Evolutionary conservation across 2,797 vertebrate species (phyloP).

Genomic region (Micrastur ruficollis): DNA sequence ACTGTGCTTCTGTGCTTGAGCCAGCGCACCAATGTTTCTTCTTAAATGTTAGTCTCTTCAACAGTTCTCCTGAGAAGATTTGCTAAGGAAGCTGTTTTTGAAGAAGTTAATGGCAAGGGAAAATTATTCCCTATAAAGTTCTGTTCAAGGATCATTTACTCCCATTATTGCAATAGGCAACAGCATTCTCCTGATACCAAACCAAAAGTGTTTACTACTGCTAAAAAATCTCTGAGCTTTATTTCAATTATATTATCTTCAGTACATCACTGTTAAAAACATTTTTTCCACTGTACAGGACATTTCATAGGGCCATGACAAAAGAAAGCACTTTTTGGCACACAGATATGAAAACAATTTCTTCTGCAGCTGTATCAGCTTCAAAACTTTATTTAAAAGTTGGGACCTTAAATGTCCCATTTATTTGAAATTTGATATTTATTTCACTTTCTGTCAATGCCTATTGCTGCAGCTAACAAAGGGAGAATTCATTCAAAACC

Average conservation of each 20-base stretch:
- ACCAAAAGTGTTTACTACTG: neutral
- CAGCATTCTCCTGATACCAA: neutral
- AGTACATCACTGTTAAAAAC: neutral
- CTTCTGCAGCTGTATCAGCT: neutral
- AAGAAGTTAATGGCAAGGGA: neutral
- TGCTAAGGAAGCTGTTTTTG: neutral
- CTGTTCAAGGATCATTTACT: slow-evolving; percentile 8
- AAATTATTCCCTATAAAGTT: neutral
- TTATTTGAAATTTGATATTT: neutral
- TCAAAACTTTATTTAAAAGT: neutral
- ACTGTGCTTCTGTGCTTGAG: fast-evolving
- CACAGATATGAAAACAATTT: neutral
- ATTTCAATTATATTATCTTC: neutral
- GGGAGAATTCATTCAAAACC: neutral
- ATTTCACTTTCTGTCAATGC: neutral
- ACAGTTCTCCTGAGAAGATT: neutral
- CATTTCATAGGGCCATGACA: neutral
- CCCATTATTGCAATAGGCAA: neutral
- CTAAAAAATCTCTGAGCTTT: neutral
- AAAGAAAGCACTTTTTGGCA: neutral
- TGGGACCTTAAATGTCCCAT: neutral
- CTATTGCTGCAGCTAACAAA: neutral
- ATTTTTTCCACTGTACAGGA: neutral
- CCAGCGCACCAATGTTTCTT: neutral
- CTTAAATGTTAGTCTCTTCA: neutral